Conservation (phyloP, 1,140 invertebrate genomes). For the Drosophila malerkotliana region DNA sequence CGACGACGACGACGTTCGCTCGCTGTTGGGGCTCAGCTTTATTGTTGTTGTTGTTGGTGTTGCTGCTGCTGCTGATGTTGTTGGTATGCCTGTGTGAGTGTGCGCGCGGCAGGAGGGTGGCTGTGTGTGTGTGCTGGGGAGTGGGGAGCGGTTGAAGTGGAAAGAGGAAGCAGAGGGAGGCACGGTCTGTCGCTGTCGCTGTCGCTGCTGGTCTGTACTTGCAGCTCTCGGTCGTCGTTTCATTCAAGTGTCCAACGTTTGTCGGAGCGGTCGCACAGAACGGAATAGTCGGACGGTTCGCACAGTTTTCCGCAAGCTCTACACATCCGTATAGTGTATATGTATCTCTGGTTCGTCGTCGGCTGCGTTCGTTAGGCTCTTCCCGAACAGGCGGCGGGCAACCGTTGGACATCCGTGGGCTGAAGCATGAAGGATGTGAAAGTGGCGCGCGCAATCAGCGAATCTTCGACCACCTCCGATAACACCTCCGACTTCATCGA, state of each 20-base stretch:
- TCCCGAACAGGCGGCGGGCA: conserved; percentile 25
- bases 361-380: conserved; percentile 5
- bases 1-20: conserved; percentile 66
- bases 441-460: conserved; percentile 75
- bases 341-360: conserved; percentile 18
- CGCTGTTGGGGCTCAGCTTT: conserved; percentile 47
- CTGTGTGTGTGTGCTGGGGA: conserved; percentile 24
- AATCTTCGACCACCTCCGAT: conserved; percentile 81
- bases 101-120: conserved; percentile 11
- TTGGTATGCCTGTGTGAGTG: conserved; percentile 10
- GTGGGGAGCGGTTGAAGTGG: conserved; percentile 32
- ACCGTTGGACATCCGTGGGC: conserved; percentile 21
- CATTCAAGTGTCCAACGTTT: conserved; percentile 84
- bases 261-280: conserved; percentile 80
- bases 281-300: conserved; percentile 58
- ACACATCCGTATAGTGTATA: conserved; percentile 8
- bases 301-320: conserved; percentile 6
- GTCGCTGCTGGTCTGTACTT: conserved; percentile 66
- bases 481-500: conserved; percentile 83
- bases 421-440: conserved; percentile 74
- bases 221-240: conserved; percentile 74
- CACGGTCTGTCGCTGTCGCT: conserved; percentile 47
- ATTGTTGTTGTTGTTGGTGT: conserved; percentile 17
- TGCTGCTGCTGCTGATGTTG: conserved; percentile 8
- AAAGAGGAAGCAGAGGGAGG: conserved; percentile 24